Evolutionary conservation across 1,140 invertebrate species (phyloP).

Genomic region (Plectus sambesii): DNA sequence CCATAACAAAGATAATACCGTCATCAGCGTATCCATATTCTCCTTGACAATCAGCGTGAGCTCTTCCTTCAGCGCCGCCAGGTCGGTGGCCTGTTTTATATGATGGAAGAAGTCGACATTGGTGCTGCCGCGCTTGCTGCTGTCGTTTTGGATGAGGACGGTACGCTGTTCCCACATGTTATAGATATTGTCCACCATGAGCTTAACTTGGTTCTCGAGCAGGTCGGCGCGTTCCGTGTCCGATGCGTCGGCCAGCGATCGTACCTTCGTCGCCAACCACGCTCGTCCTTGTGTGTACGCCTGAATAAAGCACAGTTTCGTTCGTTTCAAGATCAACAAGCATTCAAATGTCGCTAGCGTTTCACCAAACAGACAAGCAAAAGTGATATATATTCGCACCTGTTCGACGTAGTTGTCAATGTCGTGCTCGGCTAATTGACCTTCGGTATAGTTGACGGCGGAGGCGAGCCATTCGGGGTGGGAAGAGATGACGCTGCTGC

Average conservation of each 20-base stretch:
- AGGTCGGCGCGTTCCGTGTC: conserved; percentile 67
- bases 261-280: conserved; percentile 53
- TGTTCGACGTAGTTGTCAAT: conserved; percentile 43
- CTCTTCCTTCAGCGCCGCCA: conserved; percentile 57
- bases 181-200: conserved; percentile 76
- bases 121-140: conserved; percentile 56
- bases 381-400: too few relatives aligned
- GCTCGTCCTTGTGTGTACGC: conserved; percentile 40
- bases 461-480: conserved; percentile 39
- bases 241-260: conserved; percentile 64
- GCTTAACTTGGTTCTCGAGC: conserved; percentile 76
- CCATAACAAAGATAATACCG: conserved; percentile 52
- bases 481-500: conserved; percentile 63
- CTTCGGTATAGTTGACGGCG: conserved; percentile 42
- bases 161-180: too few relatives aligned
- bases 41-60: conserved; percentile 63
- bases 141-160: too few relatives aligned
- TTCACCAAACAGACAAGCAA: conserved; percentile 17
- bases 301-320: conserved; percentile 16
- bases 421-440: conserved; percentile 35
- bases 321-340: conserved; percentile 8
- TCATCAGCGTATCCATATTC: conserved; percentile 77
- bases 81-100: conserved; percentile 55
- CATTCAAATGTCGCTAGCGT: too few relatives aligned
- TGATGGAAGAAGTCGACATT: conserved; percentile 61